Percentiles rank a stretch among this genome's conserved stretches.
Evolutionary conservation across 2,113 vertebrate species (phyloP).

Genomic region (Hydropotes inermis): DNA sequence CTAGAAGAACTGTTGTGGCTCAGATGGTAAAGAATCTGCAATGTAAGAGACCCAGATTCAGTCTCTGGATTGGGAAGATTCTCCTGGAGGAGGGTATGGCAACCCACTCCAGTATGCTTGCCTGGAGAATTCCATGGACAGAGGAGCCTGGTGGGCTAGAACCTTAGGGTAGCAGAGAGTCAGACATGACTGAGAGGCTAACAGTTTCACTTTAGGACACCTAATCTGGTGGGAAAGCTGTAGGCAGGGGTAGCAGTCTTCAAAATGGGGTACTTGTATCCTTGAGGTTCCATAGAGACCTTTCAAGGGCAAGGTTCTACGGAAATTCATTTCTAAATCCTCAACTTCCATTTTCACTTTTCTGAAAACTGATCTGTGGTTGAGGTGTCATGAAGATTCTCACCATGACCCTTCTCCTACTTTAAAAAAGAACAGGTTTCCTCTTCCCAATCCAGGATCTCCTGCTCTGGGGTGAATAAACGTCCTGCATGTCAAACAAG

Average conservation of each 20-base stretch:
- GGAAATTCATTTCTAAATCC: neutral
- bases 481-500: neutral
- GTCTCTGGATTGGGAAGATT: neutral
- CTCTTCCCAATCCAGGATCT: neutral
- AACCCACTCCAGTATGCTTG: neutral
- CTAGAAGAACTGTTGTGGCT: neutral
- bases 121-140: neutral
- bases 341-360: neutral
- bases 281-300: neutral
- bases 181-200: neutral
- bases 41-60: neutral
- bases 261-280: neutral
- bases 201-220: neutral
- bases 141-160: neutral
- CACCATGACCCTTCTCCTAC: neutral
- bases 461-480: neutral
- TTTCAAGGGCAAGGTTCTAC: neutral
- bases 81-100: neutral
- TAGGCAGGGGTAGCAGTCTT: neutral
- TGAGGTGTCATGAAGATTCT: neutral
- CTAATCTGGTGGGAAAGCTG: neutral
- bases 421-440: neutral
- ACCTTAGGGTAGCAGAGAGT: neutral
- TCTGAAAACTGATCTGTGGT: neutral
- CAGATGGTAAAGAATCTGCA: neutral